A percentile compares a stretch with the other conserved stretches of the same genome.
phyloP scores from a whole-genome alignment of 2,113 vertebrate species.

The Sterrhoptilus dennistouni region DNA sequence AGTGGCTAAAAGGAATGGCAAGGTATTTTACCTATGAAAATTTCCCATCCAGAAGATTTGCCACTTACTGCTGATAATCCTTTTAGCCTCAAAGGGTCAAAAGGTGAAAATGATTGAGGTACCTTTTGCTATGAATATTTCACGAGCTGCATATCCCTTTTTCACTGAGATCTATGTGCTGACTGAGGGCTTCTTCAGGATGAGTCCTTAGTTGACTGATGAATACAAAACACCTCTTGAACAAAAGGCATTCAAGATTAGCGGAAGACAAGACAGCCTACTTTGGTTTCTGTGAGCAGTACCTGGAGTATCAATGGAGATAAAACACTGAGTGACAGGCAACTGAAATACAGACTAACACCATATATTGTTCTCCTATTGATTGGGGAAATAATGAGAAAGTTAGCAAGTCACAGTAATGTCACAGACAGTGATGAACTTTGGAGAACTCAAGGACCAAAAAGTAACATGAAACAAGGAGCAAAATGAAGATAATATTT shows the following conservation, averaged over 20 bases:
- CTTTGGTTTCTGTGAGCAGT: slow-evolving; percentile 85
- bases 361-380: slow-evolving; percentile 87
- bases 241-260: slow-evolving; percentile 90
- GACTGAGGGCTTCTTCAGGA: slow-evolving; percentile 92
- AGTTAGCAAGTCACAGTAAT: slow-evolving; percentile 75
- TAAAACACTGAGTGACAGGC: slow-evolving; percentile 85
- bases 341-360: slow-evolving; percentile 80
- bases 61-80: slow-evolving; percentile 46
- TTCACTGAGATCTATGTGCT: slow-evolving; percentile 80
- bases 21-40: slow-evolving; percentile 56
- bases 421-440: slow-evolving; percentile 79
- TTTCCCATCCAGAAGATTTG: slow-evolving; percentile 60
- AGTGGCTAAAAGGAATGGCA: slow-evolving; percentile 19
- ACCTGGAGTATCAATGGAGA: slow-evolving; percentile 83
- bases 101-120: slow-evolving; percentile 83
- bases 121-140: slow-evolving; percentile 87
- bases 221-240: slow-evolving; percentile 88
- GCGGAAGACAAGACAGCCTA: slow-evolving; percentile 85
- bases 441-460: slow-evolving; percentile 82
- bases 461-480: slow-evolving; percentile 93
- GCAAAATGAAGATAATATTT: slow-evolving; percentile 91
- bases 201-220: slow-evolving; percentile 89
- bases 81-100: slow-evolving; percentile 76
- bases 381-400: slow-evolving; percentile 81
- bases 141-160: slow-evolving; percentile 80